Evolutionary conservation across 2,888 invertebrate genomes (phyloP).

Genomic region (Hydrotaea cyrtoneurina): DNA sequence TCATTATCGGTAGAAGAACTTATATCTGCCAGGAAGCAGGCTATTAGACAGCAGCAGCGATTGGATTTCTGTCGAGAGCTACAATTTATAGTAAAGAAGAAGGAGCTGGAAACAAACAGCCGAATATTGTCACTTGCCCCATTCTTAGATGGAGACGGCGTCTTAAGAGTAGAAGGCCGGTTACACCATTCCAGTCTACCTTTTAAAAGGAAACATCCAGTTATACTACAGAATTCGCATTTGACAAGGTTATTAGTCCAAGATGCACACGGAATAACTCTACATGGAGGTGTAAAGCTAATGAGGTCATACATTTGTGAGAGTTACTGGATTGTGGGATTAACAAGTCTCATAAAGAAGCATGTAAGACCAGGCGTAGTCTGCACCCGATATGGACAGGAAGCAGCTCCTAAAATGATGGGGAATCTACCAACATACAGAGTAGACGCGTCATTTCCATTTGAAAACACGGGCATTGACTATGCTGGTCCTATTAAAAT

Average conservation of each 20-base stretch:
- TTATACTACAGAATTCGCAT: conserved; percentile 49
- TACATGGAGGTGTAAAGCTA: conserved; percentile 53
- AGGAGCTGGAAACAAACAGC: conserved; percentile 13
- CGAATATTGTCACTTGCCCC: conserved; percentile 36
- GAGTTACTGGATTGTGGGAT: conserved; percentile 45
- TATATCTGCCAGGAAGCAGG: background rate
- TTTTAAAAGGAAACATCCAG: conserved; percentile 55
- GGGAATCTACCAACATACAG: conserved; percentile 58
- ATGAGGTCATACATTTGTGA: conserved; percentile 37
- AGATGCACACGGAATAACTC: background rate
- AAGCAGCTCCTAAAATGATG: conserved; percentile 63
- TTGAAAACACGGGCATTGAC: background rate
- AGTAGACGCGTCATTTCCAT: conserved; percentile 41
- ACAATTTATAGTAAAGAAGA: too few species aligned
- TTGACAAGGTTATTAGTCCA: conserved; percentile 37
- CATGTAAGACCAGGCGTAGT: conserved; percentile 38
- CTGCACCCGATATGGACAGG: conserved; percentile 13
- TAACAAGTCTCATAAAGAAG: conserved; percentile 45
- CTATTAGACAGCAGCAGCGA: too few species aligned
- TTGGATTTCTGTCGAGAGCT: too few species aligned
- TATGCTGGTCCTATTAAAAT: conserved; percentile 49
- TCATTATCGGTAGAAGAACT: too few species aligned
- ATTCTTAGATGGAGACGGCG: conserved; percentile 56
- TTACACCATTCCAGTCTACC: conserved; percentile 48
- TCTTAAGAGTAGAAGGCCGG: conserved; percentile 54